Base-by-base conservation (phyloP, 1,140 invertebrate genomes). In the Phenacoccus solenopsis region DNA sequence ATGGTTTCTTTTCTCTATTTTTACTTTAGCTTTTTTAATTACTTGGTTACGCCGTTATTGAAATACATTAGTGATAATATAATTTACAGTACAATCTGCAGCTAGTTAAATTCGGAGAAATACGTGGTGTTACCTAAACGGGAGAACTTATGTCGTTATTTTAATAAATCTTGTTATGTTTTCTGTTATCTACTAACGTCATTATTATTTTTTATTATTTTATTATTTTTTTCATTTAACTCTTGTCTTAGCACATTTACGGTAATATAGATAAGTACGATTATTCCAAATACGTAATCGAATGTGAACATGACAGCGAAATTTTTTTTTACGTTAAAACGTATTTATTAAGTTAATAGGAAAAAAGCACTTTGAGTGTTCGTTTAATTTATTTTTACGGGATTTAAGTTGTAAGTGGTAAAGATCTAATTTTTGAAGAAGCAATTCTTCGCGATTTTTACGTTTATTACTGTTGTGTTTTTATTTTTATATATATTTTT, bases 321-420 rank as follows among this genome's bases (percentile, higher is more conserved):
- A 9, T 49, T n/a, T n/a, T n/a, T n/a, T n/a, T n/a, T n/a, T n/a
- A n/a, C 16, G 38, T 49, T 49, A 49, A 49, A n/a, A 49, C 13
- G 13, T 49, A 9, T 16, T 49, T 49, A 49, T n/a, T 49, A 16
- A n/a, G n/a, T n/a, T n/a, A n/a, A n/a, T n/a, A n/a, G n/a, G n/a
- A n/a, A n/a, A n/a, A n/a, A n/a, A 49, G 38, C 38, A 49, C 38
- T 49, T 49, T 2, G 20, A 49, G 38, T 49, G 38, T 49, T 49
- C 38, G 38, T 49, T 49, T 49, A 49, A 49, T 49, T 49, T 49
- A 49, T 49, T 49, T 49, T 49, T 49, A n/a, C n/a, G n/a, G n/a
- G n/a, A n/a, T n/a, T n/a, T n/a, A n/a, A n/a, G n/a, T n/a, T n/a
- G n/a, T n/a, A n/a, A n/a, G n/a, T n/a, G n/a, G n/a, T n/a, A n/a